Conservation (phyloP, 2,888 invertebrate genomes). For the Ferrisia virgata region DNA sequence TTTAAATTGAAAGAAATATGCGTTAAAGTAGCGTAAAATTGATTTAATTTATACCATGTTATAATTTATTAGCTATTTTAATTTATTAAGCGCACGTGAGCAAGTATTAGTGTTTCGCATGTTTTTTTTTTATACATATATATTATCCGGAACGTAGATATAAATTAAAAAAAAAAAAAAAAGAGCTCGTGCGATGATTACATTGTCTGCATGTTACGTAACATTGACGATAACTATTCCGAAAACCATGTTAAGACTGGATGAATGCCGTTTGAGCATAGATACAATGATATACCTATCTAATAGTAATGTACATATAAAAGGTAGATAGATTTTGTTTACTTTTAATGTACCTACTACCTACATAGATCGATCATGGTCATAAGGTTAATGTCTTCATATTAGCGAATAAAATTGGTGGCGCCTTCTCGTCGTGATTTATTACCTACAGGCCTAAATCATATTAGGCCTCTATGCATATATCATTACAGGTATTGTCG, state of each 20-base stretch:
- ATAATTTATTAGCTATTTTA: constrained; percentile 25
- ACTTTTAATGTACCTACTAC: neutral
- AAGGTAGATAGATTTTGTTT: neutral
- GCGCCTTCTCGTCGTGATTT: neutral
- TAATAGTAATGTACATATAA: neutral
- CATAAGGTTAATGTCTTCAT: constrained; percentile 1
- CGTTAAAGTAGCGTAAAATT: constrained; percentile 25
- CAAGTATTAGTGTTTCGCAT: neutral
- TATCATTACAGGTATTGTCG: neutral
- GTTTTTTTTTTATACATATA: neutral
- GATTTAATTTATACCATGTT: neutral
- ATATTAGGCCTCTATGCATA: neutral
- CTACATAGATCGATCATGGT: neutral
- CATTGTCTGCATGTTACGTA: neutral
- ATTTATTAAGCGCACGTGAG: constrained; percentile 13
- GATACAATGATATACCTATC: neutral
- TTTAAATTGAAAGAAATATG: neutral
- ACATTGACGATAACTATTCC: neutral
- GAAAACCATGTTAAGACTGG: neutral
- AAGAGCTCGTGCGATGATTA: neutral
- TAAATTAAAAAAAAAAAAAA: neutral
- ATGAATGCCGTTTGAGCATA: neutral
- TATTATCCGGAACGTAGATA: neutral
- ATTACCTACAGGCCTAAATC: neutral
- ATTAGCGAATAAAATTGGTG: neutral